Conservation (phyloP, 2,113 vertebrate species). For the Podocnemis expansa region DNA sequence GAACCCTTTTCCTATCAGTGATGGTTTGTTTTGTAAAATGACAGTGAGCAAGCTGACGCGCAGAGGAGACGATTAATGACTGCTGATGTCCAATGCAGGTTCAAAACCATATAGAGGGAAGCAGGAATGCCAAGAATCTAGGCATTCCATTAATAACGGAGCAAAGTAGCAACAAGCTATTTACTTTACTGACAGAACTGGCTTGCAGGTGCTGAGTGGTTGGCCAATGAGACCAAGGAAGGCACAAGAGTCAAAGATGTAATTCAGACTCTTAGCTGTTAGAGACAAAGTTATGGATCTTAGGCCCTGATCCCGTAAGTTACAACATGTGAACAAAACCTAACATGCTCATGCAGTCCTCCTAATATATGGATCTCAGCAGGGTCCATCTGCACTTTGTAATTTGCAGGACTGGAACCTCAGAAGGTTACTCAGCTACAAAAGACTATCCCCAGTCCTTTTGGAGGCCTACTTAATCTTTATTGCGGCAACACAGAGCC, state of each 20-base stretch:
- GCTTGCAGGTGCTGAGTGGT: constrained; percentile 75
- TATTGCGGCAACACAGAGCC: constrained; percentile 27
- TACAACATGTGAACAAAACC: background rate
- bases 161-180: constrained; percentile 55
- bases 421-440: constrained; percentile 32
- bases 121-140: constrained; percentile 73
- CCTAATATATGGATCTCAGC: background rate
- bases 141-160: constrained; percentile 77
- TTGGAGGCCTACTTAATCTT: constrained; percentile 36
- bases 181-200: constrained; percentile 69
- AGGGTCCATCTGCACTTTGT: background rate
- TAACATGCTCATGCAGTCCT: background rate
- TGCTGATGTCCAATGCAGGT: constrained; percentile 59
- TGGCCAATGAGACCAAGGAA: constrained; percentile 71
- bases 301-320: constrained; percentile 44
- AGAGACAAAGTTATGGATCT: constrained; percentile 36
- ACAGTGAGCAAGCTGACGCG: constrained; percentile 66
- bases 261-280: constrained; percentile 51
- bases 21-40: constrained; percentile 66
- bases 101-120: constrained; percentile 57
- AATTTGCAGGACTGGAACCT: constrained; percentile 22
- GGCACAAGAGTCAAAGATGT: constrained; percentile 46
- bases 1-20: constrained; percentile 70
- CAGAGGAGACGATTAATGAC: constrained; percentile 57
- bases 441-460: constrained; percentile 41